Base-by-base conservation (phyloP, 2,888 invertebrate genomes). In the Tipula confusa region DNA sequence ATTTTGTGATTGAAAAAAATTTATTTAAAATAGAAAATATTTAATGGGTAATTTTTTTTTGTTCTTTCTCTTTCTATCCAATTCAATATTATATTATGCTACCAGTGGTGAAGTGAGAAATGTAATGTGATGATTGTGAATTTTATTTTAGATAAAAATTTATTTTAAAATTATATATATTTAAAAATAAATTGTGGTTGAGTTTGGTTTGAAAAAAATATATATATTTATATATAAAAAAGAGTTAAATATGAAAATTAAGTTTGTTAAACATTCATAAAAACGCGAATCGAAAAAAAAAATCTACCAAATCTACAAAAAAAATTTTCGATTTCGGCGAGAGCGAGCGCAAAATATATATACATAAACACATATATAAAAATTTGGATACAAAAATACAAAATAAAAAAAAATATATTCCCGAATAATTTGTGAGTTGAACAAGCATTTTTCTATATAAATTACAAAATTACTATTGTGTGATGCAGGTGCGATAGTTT, bases 361-460 rank as follows among this genome's bases (percentile, higher is more conserved):
- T n/a, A n/a, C n/a, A n/a, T n/a, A 33, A 2, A 33, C 33, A 33
- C 33, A 33, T 9, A 33, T n/a, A 64, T 18, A 24, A 64, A 64
- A 64, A 64, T 64, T 64, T 64, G 64, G 64, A 64, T 64, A 64
- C 64, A 64, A 64, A 24, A 24, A 24, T 11, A 64, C 18, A 48
- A 48, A 48, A 48, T 9, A 64, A 24, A 64, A 9, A 33, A 0
- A 24, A 64, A 64, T 24, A 64, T 38, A 24, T 64, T 64, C 64
- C 64, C 64, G 64, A 64, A 9, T 64, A n/a, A 64, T 64, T 64
- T 64, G 64, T 64, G 64, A 64, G 64, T 64, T 64, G 64, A 64
- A 24, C 18, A 64, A 64, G 43, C 43, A 9, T 64, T 24, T 43
- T 64, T 24, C 24, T 43, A 15, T 43, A 43, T 43, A 43, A 24